phyloP scores from a whole-genome alignment of 2,888 invertebrate genomes.

The Saturnia pavonia region DNA sequence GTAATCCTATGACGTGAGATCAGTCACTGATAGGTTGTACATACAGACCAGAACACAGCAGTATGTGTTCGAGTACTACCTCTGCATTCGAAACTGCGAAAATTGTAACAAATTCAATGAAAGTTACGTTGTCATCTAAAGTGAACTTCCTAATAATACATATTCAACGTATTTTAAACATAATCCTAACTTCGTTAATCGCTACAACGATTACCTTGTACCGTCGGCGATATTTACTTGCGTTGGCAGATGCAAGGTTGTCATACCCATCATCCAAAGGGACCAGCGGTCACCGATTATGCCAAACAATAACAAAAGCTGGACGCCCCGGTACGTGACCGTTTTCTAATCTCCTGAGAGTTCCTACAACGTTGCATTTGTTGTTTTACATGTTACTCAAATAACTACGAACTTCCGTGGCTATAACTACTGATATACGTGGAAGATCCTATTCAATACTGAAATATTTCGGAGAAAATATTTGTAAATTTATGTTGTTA shows the following conservation, averaged over 20 bases:
- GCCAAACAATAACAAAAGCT: slow-evolving; percentile 50
- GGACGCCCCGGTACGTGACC: slow-evolving; percentile 44
- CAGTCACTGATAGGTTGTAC: too few relatives aligned
- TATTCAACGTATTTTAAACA: too few relatives aligned
- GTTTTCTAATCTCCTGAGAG: slow-evolving; percentile 31
- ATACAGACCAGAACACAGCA: too few relatives aligned
- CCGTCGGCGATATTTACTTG: slow-evolving; percentile 34
- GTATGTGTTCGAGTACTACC: too few relatives aligned
- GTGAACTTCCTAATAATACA: too few relatives aligned
- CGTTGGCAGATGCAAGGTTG: slow-evolving; percentile 69
- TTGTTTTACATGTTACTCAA: slow-evolving; percentile 55
- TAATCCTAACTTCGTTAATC: background rate
- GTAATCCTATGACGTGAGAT: too few relatives aligned
- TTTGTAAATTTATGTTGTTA: background rate
- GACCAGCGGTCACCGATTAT: slow-evolving; percentile 53
- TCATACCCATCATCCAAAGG: slow-evolving; percentile 51
- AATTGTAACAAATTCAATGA: too few relatives aligned
- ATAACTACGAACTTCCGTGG: slow-evolving; percentile 29
- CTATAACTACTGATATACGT: background rate
- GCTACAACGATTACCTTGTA: slow-evolving; percentile 29
- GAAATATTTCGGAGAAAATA: background rate
- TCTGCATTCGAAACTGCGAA: too few relatives aligned
- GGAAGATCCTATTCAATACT: background rate
- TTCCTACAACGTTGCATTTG: slow-evolving; percentile 47
- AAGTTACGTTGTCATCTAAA: too few relatives aligned